Evolutionary conservation across 2,888 invertebrate genomes (phyloP), one percentile per base, ranked within the genome.

Genomic region (Uropetala carovei): DNA sequence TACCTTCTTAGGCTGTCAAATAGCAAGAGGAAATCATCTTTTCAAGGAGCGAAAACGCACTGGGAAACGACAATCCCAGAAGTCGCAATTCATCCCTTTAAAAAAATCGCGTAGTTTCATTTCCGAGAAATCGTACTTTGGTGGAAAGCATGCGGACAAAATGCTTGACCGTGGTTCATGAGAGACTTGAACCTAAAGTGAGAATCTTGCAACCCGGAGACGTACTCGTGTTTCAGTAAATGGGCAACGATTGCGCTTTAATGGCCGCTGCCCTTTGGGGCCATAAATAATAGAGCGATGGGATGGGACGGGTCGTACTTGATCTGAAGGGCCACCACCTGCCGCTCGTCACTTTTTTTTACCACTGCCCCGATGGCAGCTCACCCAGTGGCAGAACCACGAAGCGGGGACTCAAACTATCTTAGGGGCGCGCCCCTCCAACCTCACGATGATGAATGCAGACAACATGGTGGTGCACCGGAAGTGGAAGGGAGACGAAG

Each of bases 381-480:
- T 22, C 75, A 75, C 75, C 75, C 75, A 75, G 75, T 27, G 75
- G 68, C 68, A 68, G 64, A 16, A n/a, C 64, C 75, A 22, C n/a
- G 75, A 27, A 27, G 27, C 22, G 75, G 75, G 75, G 27, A 27
- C 27, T 18, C 75, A 11, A 9, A 27, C 27, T 75, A 22, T 75
- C 75, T 75, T 27, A 5, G 75, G 75, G 75, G 75, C 22, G 13
- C 27, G 43, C 43, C 82, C n/a, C 56, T n/a, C 83, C n/a, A n/a
- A n/a, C 18, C 18, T 14, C 75, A 18, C 85, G 86, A 86, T 86
- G 86, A 64, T 43, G 30, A 64, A 64, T 89, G 68, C 89, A 89
- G 89, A 30, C 64, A 43, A 43, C 86, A 18, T 82, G 82, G 82
- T 14, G 83, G 83, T 83, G 83, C 83, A 89, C 89, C 89, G 89